Percentiles rank a stretch among this genome's conserved stretches.
Evolutionary conservation across 2,797 vertebrate species (phyloP).

Genomic region (Anguilla marmorata): DNA sequence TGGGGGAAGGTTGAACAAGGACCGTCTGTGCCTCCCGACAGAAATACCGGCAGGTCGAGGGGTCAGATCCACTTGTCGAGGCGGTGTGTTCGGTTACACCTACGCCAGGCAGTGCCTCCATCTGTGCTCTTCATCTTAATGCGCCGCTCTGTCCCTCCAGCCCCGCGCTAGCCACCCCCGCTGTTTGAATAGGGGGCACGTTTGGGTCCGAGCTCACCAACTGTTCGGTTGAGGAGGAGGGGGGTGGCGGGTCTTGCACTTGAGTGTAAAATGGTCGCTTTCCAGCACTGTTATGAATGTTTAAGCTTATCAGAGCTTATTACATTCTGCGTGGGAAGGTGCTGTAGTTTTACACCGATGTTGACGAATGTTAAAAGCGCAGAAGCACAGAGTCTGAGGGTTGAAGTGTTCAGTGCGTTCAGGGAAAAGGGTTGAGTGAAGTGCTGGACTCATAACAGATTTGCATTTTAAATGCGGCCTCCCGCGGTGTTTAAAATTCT

Average conservation of each 20-base stretch:
- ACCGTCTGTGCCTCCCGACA: not conserved
- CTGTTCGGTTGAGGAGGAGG: not conserved
- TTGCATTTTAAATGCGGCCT: not conserved
- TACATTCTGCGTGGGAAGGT: not conserved
- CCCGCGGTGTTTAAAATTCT: not conserved
- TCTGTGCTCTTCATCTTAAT: not conserved
- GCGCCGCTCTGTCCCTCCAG: not conserved
- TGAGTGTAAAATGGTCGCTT: not conserved
- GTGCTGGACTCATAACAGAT: not conserved
- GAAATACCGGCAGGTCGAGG: not conserved
- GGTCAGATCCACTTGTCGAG: not conserved
- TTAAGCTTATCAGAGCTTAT: not conserved
- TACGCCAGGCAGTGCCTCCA: not conserved
- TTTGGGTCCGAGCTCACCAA: not conserved
- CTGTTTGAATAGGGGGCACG: not conserved
- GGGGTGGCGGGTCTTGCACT: not conserved
- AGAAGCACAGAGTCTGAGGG: not conserved
- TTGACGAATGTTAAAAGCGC: not conserved
- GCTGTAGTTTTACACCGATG: not conserved
- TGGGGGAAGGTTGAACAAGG: not conserved
- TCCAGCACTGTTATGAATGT: not conserved
- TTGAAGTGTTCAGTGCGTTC: not conserved
- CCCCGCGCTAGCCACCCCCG: not conserved
- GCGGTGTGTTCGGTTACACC: not conserved
- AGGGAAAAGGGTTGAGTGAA: not conserved